A percentile compares a stretch with the other conserved stretches of the same genome.
Conservation (phyloP, 2,797 vertebrate species). For the Caiman crocodilus region DNA sequence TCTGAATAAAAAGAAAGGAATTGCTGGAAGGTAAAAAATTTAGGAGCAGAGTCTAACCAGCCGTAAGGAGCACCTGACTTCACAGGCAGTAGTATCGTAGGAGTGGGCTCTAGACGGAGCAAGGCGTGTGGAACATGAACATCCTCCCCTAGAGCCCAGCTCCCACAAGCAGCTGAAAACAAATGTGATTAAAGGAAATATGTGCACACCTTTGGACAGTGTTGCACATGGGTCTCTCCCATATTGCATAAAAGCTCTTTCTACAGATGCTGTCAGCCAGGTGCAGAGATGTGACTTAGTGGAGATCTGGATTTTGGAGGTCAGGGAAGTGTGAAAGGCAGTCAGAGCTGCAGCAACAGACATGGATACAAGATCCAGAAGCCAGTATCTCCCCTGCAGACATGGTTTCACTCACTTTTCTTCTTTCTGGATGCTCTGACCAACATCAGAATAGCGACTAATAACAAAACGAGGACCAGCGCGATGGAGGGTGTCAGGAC, state of each 20-base stretch:
- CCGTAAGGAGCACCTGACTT: neutral
- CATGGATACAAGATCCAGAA: neutral
- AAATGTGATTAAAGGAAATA: too few relatives aligned
- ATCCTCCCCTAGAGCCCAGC: too few relatives aligned
- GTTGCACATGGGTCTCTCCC: too few relatives aligned
- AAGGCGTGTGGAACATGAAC: neutral
- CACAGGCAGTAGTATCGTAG: neutral
- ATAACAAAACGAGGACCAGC: constrained; percentile 35
- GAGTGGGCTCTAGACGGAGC: neutral
- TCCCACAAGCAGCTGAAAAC: too few relatives aligned
- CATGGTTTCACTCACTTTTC: constrained; percentile 17
- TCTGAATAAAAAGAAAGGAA: neutral
- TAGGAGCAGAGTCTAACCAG: neutral
- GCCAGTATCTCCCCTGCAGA: accelerated
- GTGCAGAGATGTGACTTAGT: neutral
- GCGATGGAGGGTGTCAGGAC: neutral
- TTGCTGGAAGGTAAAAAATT: neutral
- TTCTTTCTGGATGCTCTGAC: constrained; percentile 16
- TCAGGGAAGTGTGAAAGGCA: neutral
- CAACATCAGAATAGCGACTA: neutral
- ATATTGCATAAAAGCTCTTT: too few relatives aligned
- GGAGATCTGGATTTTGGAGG: neutral
- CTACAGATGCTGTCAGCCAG: too few relatives aligned
- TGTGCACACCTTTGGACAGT: too few relatives aligned
- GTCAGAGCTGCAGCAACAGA: neutral